Evolutionary conservation across 2,113 vertebrate genomes (phyloP), one percentile per base, ranked within the genome.

Genomic region (Ammodytes marinus): DNA sequence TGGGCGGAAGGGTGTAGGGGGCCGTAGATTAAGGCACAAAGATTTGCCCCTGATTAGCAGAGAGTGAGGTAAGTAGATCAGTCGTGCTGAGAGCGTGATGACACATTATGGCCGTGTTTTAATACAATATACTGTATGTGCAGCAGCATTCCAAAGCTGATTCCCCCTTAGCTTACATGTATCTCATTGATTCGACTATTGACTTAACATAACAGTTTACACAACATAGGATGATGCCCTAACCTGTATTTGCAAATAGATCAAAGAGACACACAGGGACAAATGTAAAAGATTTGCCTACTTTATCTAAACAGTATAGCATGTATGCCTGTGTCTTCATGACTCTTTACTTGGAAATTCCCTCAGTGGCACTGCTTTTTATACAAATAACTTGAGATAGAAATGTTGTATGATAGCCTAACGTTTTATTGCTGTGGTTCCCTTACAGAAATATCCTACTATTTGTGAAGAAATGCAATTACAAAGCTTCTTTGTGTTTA

Each of bases 11-110:
- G 80, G 85, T 84, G 89, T 71, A 52, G 79, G 86, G 89, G 91
- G 85, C 77, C 71, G 60, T 89, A 93, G 91, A 93, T 93, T 92
- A 94, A 84, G 75, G 89, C 86, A 74, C 83, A 92, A 89, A 90
- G 91, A 92, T 84, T 86, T 88, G 87, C 80, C 84, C 74, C 86
- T 93, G 93, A 94, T 94, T 93, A 94, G 80, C 92, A 85, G 91
- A 94, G 92, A 93, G 95, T 93, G 94, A 93, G 91, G 76, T 93
- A 94, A 94, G 91, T 84, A 91, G 92, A 94, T 89, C 91, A 90
- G 78, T 72, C 87, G 86, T 67, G 88, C 91, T 91, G 89, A 80
- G 90, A 90, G 7, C 82, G 75, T 54, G 60, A 92, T 91, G 84
- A 89, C 92, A 91, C 92, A 92, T 92, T 91, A 90, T 92, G 93